phyloP scores from a whole-genome alignment of 2,888 invertebrate genomes.

The Cerastoderma edule region DNA sequence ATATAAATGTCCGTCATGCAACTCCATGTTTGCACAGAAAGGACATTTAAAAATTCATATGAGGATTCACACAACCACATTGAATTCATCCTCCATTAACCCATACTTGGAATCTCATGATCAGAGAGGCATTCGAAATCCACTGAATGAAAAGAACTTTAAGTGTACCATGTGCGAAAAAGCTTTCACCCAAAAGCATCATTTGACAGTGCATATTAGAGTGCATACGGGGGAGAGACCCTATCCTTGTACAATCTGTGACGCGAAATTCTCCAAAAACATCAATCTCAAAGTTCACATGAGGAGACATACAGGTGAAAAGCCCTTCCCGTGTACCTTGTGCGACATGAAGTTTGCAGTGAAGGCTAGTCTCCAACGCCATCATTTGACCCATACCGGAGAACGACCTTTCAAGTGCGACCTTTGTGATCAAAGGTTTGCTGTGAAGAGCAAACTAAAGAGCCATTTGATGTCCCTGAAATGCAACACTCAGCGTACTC shows the following conservation, averaged over 20 bases:
- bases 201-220: conserved; percentile 10
- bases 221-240: conserved; percentile 16
- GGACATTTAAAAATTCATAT: conserved; percentile 24
- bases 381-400: conserved; percentile 19
- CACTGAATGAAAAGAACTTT: conserved; percentile 14
- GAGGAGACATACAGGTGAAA: conserved; percentile 14
- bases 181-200: conserved; percentile 18
- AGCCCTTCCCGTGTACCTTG: conserved; percentile 17
- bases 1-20: conserved; percentile 16
- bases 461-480: conserved; percentile 12
- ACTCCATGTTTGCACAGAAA: conserved; percentile 10
- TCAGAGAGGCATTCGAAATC: conserved; percentile 18
- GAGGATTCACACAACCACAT: not conserved
- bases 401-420: conserved; percentile 16
- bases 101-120: conserved; percentile 6
- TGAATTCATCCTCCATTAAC: not conserved
- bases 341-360: conserved; percentile 23
- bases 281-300: conserved; percentile 22
- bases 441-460: conserved; percentile 13
- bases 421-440: conserved; percentile 14
- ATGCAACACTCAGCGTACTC: conserved; percentile 12
- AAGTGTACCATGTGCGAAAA: conserved; percentile 17
- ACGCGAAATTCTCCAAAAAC: conserved; percentile 14
- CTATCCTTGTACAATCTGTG: conserved; percentile 11
- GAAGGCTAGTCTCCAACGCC: conserved; percentile 17